Evolutionary conservation across 2,797 vertebrate species (phyloP).

Genomic region (Crenuchus spilurus): DNA sequence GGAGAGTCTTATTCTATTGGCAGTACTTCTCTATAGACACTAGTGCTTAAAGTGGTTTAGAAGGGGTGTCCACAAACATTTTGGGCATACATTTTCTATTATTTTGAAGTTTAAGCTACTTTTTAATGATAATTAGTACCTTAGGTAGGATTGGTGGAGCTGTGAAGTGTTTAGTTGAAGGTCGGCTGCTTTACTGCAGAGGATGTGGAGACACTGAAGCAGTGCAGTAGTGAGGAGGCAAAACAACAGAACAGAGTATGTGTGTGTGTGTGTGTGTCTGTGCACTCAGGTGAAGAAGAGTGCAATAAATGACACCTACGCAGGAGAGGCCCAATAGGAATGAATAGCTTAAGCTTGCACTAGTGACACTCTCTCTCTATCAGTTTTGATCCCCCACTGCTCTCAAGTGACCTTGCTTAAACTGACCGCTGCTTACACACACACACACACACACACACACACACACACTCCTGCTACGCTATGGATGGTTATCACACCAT

Average conservation of each 20-base stretch:
- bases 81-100: too few relatives aligned
- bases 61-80: too few relatives aligned
- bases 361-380: conserved; percentile 23
- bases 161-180: too few relatives aligned
- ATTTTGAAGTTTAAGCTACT: too few relatives aligned
- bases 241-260: conserved; percentile 5
- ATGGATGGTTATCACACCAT: conserved; percentile 60
- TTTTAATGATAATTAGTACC: too few relatives aligned
- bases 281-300: conserved; percentile 34
- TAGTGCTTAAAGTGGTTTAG: too few relatives aligned
- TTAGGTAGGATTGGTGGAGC: too few relatives aligned
- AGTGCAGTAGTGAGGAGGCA: conserved; percentile 23
- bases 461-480: conserved; percentile 14
- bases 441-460: background rate
- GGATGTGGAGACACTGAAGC: conserved; percentile 4
- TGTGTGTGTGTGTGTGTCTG: conserved; percentile 1
- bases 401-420: conserved; percentile 37
- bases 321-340: conserved; percentile 35
- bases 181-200: conserved; percentile 26
- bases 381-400: conserved; percentile 33
- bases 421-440: conserved; percentile 35
- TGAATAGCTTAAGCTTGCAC: conserved; percentile 35
- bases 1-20: too few relatives aligned
- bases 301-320: conserved; percentile 44
- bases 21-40: too few relatives aligned